Evolutionary conservation across 2,113 vertebrate genomes (phyloP).

Genomic region (Melanotaenia duboulayi): DNA sequence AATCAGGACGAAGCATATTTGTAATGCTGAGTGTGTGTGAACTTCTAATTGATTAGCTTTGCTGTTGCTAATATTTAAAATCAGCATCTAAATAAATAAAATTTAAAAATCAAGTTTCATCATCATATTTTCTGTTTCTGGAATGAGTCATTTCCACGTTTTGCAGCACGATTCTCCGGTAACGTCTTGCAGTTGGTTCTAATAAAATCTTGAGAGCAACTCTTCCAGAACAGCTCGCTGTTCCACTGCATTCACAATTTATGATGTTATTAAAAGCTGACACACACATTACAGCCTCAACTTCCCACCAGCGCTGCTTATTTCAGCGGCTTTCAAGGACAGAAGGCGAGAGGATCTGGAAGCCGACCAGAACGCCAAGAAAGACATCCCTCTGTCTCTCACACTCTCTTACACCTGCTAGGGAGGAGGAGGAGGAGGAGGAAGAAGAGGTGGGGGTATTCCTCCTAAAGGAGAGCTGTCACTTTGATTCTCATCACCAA

Average conservation of each 20-base stretch:
- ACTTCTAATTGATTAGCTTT: constrained; percentile 8
- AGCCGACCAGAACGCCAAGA: constrained; percentile 61
- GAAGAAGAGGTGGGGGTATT: constrained; percentile 1
- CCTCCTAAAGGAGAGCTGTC: constrained; percentile 70
- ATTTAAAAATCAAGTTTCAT: not conserved
- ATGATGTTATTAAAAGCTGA: constrained; percentile 55
- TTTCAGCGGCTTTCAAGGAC: constrained; percentile 61
- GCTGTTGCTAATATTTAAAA: not conserved
- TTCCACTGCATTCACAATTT: constrained; percentile 32
- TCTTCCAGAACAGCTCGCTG: constrained; percentile 14
- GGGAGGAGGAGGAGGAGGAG: constrained; percentile 18
- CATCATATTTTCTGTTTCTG: not conserved
- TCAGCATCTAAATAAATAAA: not conserved
- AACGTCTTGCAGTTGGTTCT: not conserved
- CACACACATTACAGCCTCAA: constrained; percentile 36
- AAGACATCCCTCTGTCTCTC: constrained; percentile 70
- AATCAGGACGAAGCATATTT: constrained; percentile 55
- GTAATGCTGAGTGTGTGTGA: not conserved
- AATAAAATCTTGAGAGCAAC: not conserved
- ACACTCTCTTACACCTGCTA: constrained; percentile 75
- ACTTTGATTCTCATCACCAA: constrained; percentile 80
- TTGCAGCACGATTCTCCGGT: fast-evolving
- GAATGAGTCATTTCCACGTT: not conserved
- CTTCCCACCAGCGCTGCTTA: constrained; percentile 39
- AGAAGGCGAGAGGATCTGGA: constrained; percentile 67